These are phyloP conservation scores for Antrozous pallidus DNA, from an alignment of 2,797 vertebrate genomes.

Conservation along the genomic window DNA sequence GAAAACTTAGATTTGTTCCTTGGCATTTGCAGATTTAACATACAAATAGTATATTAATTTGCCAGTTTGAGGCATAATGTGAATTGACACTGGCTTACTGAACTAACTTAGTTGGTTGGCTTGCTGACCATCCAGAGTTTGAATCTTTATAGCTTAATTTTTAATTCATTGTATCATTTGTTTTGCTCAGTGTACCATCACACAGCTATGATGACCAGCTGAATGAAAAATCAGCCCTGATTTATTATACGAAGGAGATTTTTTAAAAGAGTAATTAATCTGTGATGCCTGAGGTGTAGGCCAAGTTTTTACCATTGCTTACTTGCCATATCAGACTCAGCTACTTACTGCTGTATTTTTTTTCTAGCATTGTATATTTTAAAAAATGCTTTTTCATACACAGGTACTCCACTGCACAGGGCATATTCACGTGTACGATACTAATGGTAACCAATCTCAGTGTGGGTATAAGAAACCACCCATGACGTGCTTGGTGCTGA, in stretches of 20 bases:
- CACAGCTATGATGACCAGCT: background rate
- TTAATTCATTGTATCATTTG: conserved; percentile 19
- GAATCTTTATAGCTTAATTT: conserved; percentile 22
- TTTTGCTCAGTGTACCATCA: conserved; percentile 3
- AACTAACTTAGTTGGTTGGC: background rate
- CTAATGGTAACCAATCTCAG: conserved; percentile 82
- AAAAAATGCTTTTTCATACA: background rate
- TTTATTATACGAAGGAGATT: background rate
- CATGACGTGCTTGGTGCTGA: conserved; percentile 93
- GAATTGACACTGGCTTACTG: background rate
- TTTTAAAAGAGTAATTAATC: background rate
- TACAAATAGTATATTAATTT: background rate
- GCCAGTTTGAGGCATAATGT: background rate
- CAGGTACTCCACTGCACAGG: conserved; percentile 97
- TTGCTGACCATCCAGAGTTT: background rate
- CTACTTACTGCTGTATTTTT: background rate
- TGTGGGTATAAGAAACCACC: conserved; percentile 89
- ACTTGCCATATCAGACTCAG: background rate
- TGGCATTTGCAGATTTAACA: conserved; percentile 31
- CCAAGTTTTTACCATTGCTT: conserved; percentile 5
- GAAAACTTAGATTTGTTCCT: background rate
- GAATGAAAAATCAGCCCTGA: conserved; percentile 33
- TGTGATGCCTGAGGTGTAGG: background rate
- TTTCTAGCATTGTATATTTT: background rate
- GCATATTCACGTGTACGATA: conserved; percentile 89